Conservation (phyloP, 2,888 invertebrate genomes). For the Danaus chrysippus region DNA sequence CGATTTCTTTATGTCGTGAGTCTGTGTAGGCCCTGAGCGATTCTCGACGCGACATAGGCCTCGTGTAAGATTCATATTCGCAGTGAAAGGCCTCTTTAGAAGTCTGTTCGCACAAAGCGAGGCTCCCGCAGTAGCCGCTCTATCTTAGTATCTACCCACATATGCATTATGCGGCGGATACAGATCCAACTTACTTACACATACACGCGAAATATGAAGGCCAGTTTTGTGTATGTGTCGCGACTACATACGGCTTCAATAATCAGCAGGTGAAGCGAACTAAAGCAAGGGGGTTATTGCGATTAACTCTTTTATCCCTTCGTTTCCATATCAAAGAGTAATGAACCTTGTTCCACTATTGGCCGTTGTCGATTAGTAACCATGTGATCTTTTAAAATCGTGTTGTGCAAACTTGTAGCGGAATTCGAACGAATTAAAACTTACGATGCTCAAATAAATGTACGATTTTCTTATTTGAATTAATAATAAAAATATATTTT, state of each 20-base stretch:
- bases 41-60: conserved; percentile 56
- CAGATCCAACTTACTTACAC: conserved; percentile 75
- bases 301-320: conserved; percentile 79
- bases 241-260: conserved; percentile 77
- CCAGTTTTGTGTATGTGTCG: conserved; percentile 74
- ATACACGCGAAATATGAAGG: conserved; percentile 69
- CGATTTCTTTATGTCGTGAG: conserved; percentile 60
- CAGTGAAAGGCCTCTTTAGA: conserved; percentile 61
- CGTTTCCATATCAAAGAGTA: conserved; percentile 78
- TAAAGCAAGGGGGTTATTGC: conserved; percentile 76
- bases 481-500: conserved; percentile 18
- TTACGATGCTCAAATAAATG: neutral
- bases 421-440: conserved; percentile 13
- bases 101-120: conserved; percentile 64
- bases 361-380: conserved; percentile 66
- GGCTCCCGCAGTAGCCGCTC: conserved; percentile 73
- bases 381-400: conserved; percentile 60
- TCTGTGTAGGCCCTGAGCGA: conserved; percentile 50
- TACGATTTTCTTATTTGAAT: conserved; percentile 9
- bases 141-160: conserved; percentile 68
- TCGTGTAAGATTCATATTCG: conserved; percentile 70
- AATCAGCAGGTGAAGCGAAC: conserved; percentile 78
- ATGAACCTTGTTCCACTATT: conserved; percentile 76
- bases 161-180: conserved; percentile 71
- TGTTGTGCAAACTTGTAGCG: conserved; percentile 17